These are phyloP conservation scores for Tethea ocularis DNA, from an alignment of 2,888 invertebrate species.

Conservation along the genomic window DNA sequence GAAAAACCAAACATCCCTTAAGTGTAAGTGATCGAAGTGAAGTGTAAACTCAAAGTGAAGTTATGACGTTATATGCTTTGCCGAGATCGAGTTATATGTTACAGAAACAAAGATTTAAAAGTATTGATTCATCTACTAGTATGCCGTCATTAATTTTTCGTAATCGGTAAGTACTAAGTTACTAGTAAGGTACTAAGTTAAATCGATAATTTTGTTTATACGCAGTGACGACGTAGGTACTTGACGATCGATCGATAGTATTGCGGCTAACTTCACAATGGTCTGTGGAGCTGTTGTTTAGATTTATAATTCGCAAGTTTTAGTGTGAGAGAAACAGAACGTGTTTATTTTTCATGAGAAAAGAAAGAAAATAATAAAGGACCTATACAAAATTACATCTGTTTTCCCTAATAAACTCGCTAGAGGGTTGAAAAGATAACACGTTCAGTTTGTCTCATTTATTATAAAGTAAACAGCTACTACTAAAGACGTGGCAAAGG, in stretches of 20 bases:
- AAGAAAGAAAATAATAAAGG: no score
- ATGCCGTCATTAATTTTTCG: constrained; percentile 87
- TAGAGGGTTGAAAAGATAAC: no score
- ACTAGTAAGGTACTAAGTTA: no score
- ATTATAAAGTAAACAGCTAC: no score
- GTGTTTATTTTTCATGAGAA: constrained; percentile 16
- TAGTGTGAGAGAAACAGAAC: constrained; percentile 40
- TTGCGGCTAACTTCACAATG: constrained; percentile 43
- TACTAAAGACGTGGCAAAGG: no score
- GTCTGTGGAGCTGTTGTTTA: constrained; percentile 17
- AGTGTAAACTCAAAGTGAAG: constrained; percentile 72
- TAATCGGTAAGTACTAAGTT: constrained; percentile 87
- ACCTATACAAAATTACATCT: no score
- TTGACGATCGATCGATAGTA: constrained; percentile 52
- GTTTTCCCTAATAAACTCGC: no score
- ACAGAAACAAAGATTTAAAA: constrained; percentile 75
- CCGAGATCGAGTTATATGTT: constrained; percentile 78
- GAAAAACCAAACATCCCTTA: constrained; percentile 59
- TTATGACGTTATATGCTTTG: constrained; percentile 82
- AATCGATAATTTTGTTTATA: constrained; percentile 42
- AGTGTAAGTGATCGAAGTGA: constrained; percentile 54
- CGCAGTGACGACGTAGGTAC: constrained; percentile 52
- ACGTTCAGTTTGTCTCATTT: no score
- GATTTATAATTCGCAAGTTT: background rate
- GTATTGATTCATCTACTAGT: constrained; percentile 68